Conservation (phyloP, 2,888 invertebrate species). For the Cryptocheilus praepositus region DNA sequence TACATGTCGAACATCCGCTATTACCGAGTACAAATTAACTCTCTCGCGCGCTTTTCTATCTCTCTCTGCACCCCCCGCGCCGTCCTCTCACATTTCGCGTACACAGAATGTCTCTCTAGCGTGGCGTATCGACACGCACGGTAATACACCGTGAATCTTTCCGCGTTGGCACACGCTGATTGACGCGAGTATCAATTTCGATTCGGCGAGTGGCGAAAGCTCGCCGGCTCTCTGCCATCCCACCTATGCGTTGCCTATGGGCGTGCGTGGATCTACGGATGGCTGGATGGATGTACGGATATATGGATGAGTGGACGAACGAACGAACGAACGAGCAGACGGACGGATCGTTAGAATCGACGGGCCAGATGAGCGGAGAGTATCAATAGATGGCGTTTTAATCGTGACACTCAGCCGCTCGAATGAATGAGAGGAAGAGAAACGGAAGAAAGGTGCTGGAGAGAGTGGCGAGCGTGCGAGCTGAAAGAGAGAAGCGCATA, state of each 20-base stretch:
- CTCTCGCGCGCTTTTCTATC: slow-evolving; percentile 8
- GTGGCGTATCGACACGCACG: not conserved
- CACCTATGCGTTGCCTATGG: slow-evolving; percentile 6
- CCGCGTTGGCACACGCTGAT: slow-evolving; percentile 28
- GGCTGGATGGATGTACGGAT: slow-evolving; percentile 1
- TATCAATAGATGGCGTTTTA: slow-evolving; percentile 62
- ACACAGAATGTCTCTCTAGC: slow-evolving; percentile 1
- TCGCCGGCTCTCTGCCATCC: slow-evolving; percentile 2
- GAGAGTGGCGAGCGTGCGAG: too few relatives aligned
- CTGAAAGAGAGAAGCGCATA: not conserved
- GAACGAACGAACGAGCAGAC: slow-evolving; percentile 7
- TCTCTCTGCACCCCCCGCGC: slow-evolving; percentile 9
- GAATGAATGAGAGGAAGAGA: slow-evolving; percentile 27
- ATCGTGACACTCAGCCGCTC: slow-evolving; percentile 46
- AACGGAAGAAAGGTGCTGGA: slow-evolving; percentile 27
- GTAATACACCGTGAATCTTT: slow-evolving; percentile 22
- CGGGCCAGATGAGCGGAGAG: slow-evolving; percentile 18
- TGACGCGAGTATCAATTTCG: slow-evolving; percentile 59
- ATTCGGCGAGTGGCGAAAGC: slow-evolving; percentile 39
- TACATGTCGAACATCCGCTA: slow-evolving; percentile 19
- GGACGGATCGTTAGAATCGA: slow-evolving; percentile 47
- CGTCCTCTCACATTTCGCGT: not conserved
- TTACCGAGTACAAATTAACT: slow-evolving; percentile 23
- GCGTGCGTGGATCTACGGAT: not conserved
- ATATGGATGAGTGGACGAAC: slow-evolving; percentile 26